A percentile compares a stretch with the other conserved stretches of the same genome.
Conservation (phyloP, 2,797 vertebrate species). For the Peromyscus nudipes region DNA sequence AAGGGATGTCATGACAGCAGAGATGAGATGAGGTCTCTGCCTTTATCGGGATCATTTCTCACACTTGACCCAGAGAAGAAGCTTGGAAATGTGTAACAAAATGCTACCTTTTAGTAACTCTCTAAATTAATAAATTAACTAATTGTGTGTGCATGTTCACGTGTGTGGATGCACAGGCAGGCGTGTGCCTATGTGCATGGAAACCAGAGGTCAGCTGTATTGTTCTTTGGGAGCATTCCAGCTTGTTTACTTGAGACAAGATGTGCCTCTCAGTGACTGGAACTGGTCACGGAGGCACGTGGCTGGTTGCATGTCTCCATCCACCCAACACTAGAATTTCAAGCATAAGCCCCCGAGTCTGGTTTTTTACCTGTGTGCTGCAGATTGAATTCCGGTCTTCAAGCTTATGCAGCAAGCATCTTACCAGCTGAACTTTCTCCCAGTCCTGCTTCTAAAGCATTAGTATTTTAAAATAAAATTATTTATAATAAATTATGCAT, state of each 20-base stretch:
- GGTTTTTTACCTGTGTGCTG: neutral
- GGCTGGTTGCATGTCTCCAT: neutral
- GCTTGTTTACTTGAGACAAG: too few species aligned
- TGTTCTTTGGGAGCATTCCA: neutral
- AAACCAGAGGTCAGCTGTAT: neutral
- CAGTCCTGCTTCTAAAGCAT: neutral
- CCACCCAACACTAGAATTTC: neutral
- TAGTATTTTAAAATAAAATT: slow-evolving; percentile 6
- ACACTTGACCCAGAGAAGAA: neutral
- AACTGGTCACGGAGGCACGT: neutral
- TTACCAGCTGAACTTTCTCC: neutral
- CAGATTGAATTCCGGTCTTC: neutral
- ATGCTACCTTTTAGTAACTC: too few species aligned
- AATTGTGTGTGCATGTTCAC: neutral
- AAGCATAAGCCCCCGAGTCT: neutral
- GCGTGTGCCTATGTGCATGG: neutral
- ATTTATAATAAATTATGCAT: neutral
- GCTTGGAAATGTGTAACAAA: neutral
- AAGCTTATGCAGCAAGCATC: neutral
- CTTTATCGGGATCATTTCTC: neutral
- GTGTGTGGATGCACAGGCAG: too few species aligned
- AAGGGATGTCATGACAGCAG: neutral
- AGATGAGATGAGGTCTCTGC: neutral
- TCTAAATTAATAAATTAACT: neutral
- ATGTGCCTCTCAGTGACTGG: neutral